Base-by-base conservation (phyloP, 2,113 vertebrate species). In the Neotoma lepida region DNA sequence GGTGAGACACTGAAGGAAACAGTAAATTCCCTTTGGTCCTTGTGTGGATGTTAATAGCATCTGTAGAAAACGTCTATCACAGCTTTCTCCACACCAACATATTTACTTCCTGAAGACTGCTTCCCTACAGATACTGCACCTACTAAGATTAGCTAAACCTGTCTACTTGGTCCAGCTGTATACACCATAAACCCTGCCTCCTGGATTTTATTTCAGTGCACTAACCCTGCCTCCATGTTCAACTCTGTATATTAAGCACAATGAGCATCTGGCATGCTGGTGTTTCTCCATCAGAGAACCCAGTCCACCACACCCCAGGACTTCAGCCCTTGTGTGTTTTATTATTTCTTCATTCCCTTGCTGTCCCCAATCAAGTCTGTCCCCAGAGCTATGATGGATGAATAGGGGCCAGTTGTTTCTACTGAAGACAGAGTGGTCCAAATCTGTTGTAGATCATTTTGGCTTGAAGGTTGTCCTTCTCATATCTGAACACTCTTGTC, bases 231-330 rank as follows among this genome's bases (percentile, higher is more conserved):
- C 15, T 61, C 14, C n/a, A 7, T 41, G 78, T 82, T 82, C 78
- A 56, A 1, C 5, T 81, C 22, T 41, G 17, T 28, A 28, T 2
- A 54, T 12, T 54, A 82, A 61, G 14, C 13, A 41, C 22, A 28
- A 1, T 4, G 20, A 28, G 20, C 13, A 39, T 58, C 6, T 41
- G n/a, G 6, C 4, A 3, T 15, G 13, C 80, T 30, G 24, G 18
- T 4, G 3, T 82, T 81, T 41, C 54, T 28, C 7, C 13, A 9
- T 6, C 35, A 41, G 35, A 82, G 4, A 30, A 61, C 14, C 6
- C n/a, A 41, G 0, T 44, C 1, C 26, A 46, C 22, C 1, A 30
- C 18, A 28, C 2, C 56, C 24, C 0, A 6, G n/a, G 12, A 9
- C 26, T 58, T 39, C 13, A 28, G 54, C 41, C 1, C 61, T 58